Conservation (phyloP, 2,888 invertebrate species). For the Andrena haemorrhoa region DNA sequence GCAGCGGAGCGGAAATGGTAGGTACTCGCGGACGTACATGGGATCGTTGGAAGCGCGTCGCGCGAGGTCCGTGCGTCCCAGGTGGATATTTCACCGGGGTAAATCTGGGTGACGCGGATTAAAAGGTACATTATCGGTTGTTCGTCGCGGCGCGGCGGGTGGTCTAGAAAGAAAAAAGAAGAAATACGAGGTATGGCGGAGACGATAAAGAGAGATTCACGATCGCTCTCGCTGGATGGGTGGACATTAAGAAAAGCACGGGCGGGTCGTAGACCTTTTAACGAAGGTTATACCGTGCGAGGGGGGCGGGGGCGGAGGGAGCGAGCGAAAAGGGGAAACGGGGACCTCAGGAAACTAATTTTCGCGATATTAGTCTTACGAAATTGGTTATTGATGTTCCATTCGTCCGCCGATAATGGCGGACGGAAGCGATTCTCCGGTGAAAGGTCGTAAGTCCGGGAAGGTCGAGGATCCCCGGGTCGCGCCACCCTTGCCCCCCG, state of each 20-base stretch:
- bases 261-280: slow-evolving; percentile 62
- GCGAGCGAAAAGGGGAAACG: slow-evolving; percentile 54
- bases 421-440: slow-evolving; percentile 73
- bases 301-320: slow-evolving; percentile 4
- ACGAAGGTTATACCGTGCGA: slow-evolving; percentile 51
- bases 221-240: slow-evolving; percentile 53
- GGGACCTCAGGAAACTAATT: slow-evolving; percentile 79
- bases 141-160: slow-evolving; percentile 6
- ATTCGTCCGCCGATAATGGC: slow-evolving; percentile 75
- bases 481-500: slow-evolving; percentile 44
- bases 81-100: slow-evolving; percentile 32
- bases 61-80: not conserved
- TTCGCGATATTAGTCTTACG: slow-evolving; percentile 83
- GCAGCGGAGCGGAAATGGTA: not conserved
- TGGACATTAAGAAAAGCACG: slow-evolving; percentile 67
- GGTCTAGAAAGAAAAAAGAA: slow-evolving; percentile 13
- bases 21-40: not conserved
- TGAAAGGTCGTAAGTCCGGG: slow-evolving; percentile 71
- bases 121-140: slow-evolving; percentile 44
- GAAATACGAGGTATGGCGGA: slow-evolving; percentile 2
- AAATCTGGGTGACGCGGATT: slow-evolving; percentile 46
- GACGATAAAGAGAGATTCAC: slow-evolving; percentile 66
- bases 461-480: slow-evolving; percentile 68
- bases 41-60: slow-evolving; percentile 4
- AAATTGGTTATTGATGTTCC: slow-evolving; percentile 83